Base-by-base conservation (phyloP, 1,140 invertebrate genomes). In the Heliconius nattereri region DNA sequence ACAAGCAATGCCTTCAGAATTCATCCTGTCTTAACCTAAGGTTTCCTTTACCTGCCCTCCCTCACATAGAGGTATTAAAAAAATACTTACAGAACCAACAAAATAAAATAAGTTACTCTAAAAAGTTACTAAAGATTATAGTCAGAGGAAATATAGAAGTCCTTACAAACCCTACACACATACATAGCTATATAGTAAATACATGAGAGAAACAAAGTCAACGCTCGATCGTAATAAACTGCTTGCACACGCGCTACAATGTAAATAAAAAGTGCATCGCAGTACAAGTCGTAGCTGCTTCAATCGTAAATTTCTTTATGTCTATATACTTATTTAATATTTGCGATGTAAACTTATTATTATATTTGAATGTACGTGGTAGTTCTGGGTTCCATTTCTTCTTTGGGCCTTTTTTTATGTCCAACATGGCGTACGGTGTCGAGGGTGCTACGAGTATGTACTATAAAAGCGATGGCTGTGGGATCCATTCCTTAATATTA, bases 201-300 rank as follows among this genome's bases (percentile, higher is more conserved):
- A 66, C 13, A 66, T n/a, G 23, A 13, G 26, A 29, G 11, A 66
- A 26, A 66, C 23, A 66, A 66, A 26, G 60, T 66, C 60, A 66
- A 66, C n/a, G 60, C n/a, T 66, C 23, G 60, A 13, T 26, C 9
- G 60, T 66, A 26, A 26, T 16, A 66, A 29, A 66, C 11, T 66
- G 60, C 54, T 57, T 57, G 54, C 54, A 57, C 54, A 57, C 54
- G 54, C 8, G 54, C 60, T 13, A 66, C 60, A 66, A 66, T 29
- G 60, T 66, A 66, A 66, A 66, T 26, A 66, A 66, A 66, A 66
- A 66, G 26, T 26, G 60, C 60, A 26, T 66, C 26, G 23, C 23
- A 26, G 11, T 57, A 66, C 57, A 57, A 23, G n/a, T 7, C 54
- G 54, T 57, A 11, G 40, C 20, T 23, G 23, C 9, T 26, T 26